Conservation (phyloP, 2,797 vertebrate genomes). For the Sternarchorhynchus goeldii region DNA sequence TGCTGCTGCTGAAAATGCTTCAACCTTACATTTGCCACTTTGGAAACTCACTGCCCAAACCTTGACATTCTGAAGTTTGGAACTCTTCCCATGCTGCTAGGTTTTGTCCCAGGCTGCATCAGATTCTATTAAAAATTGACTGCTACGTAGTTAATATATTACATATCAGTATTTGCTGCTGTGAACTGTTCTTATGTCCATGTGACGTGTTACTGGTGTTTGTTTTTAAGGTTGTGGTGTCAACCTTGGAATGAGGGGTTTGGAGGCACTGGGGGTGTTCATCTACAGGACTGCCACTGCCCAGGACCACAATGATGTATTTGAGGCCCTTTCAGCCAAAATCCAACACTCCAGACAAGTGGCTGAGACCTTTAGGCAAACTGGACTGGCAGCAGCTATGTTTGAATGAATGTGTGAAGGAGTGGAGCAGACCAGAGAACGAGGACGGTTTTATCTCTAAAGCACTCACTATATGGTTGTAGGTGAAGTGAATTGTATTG, state of each 20-base stretch:
- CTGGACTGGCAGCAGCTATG: conserved; percentile 72
- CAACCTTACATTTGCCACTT: not conserved
- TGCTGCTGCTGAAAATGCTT: conserved; percentile 1
- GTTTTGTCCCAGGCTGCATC: not conserved
- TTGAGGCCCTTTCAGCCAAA: conserved; percentile 77
- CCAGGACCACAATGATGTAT: conserved; percentile 77
- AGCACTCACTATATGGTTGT: not conserved
- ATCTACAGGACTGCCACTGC: conserved; percentile 79
- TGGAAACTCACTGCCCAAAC: not conserved
- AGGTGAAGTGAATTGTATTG: conserved; percentile 10
- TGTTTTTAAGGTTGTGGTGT: conserved; percentile 74
- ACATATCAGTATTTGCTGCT: not conserved
- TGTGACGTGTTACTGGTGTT: conserved; percentile 1
- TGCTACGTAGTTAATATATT: not conserved
- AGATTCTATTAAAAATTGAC: not conserved
- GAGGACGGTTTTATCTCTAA: not conserved
- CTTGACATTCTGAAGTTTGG: not conserved
- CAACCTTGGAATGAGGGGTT: conserved; percentile 77
- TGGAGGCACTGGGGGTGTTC: conserved; percentile 79
- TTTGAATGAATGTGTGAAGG: conserved; percentile 66
- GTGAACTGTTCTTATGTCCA: not conserved
- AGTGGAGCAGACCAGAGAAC: not conserved
- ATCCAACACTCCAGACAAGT: conserved; percentile 79
- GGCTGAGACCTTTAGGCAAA: conserved; percentile 77
- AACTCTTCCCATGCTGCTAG: not conserved